These are phyloP conservation scores for Delichon dasypus DNA, from an alignment of 2,797 vertebrate species.

Conservation along the genomic window DNA sequence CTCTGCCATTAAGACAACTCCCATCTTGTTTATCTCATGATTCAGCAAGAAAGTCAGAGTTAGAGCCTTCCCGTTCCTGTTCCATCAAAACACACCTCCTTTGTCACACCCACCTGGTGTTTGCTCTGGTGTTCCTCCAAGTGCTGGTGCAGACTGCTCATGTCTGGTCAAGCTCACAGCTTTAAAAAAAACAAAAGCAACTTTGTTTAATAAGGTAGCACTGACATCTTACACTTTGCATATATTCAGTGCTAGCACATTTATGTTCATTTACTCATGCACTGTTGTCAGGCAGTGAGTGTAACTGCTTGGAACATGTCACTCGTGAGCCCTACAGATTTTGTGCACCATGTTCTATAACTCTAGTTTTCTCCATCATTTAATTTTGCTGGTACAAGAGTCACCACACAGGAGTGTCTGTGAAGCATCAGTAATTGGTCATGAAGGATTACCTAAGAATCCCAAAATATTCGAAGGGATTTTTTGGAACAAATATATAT, in stretches of 20 bases:
- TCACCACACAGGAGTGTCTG: neutral
- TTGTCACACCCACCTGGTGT: constrained; percentile 88
- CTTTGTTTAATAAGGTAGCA: constrained; percentile 71
- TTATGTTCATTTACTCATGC: constrained; percentile 15
- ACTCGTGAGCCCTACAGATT: neutral
- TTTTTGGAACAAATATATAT: neutral
- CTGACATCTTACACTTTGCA: constrained; percentile 54
- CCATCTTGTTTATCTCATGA: neutral
- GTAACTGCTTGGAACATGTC: neutral
- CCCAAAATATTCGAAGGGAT: neutral
- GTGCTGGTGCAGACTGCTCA: constrained; percentile 95
- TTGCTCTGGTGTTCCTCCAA: constrained; percentile 96
- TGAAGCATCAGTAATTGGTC: neutral
- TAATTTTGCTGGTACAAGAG: neutral
- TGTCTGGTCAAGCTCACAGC: constrained; percentile 96
- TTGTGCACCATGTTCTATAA: neutral
- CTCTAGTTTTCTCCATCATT: neutral
- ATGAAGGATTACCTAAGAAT: neutral
- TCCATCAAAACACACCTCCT: neutral
- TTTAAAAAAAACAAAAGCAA: constrained; percentile 80
- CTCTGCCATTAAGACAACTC: neutral
- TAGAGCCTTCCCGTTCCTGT: constrained; percentile 22
- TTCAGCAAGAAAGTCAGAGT: constrained; percentile 17
- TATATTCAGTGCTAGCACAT: constrained; percentile 39
- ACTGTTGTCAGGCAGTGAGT: constrained; percentile 1